Conservation (phyloP, 2,888 invertebrate genomes). For the Sinopyrophorus schimmeli region DNA sequence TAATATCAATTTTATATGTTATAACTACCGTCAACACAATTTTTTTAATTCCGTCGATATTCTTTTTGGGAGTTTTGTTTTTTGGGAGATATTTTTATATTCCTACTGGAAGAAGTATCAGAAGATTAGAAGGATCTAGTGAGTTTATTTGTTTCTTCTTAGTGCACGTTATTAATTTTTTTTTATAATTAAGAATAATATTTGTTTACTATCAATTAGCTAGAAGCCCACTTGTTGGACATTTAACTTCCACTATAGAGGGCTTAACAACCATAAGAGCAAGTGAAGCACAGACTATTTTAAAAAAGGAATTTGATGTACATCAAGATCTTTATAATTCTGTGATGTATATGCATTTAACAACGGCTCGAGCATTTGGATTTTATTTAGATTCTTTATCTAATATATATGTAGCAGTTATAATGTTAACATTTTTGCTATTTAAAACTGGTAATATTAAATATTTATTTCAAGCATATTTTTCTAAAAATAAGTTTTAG, state of each 20-base stretch:
- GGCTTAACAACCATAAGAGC: constrained; percentile 50
- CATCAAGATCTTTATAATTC: constrained; percentile 51
- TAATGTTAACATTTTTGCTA: constrained; percentile 32
- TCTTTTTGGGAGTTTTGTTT: constrained; percentile 65
- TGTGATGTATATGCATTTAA: constrained; percentile 45
- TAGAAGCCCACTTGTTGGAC: constrained; percentile 51
- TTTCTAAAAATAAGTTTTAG: constrained; percentile 44
- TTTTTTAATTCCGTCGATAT: constrained; percentile 64
- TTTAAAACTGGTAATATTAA: constrained; percentile 18
- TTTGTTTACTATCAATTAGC: too few species aligned
- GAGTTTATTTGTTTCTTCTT: constrained; percentile 23
- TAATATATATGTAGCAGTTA: constrained; percentile 38
- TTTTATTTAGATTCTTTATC: constrained; percentile 46
- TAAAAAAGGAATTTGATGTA: constrained; percentile 48
- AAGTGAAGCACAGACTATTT: constrained; percentile 44
- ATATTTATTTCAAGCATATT: background rate
- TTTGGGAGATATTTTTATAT: constrained; percentile 67
- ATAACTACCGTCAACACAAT: constrained; percentile 61
- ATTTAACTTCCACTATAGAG: constrained; percentile 50
- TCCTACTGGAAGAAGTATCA: constrained; percentile 69
- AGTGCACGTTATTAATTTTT: too few species aligned
- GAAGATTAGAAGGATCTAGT: constrained; percentile 66
- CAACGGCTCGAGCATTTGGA: constrained; percentile 44
- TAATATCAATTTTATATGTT: constrained; percentile 7
- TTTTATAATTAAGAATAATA: too few species aligned